Percentiles rank a stretch among this genome's conserved stretches.
These are phyloP conservation scores for Spodoptera littoralis DNA, from an alignment of 2,888 invertebrate genomes.

Conservation along the genomic window DNA sequence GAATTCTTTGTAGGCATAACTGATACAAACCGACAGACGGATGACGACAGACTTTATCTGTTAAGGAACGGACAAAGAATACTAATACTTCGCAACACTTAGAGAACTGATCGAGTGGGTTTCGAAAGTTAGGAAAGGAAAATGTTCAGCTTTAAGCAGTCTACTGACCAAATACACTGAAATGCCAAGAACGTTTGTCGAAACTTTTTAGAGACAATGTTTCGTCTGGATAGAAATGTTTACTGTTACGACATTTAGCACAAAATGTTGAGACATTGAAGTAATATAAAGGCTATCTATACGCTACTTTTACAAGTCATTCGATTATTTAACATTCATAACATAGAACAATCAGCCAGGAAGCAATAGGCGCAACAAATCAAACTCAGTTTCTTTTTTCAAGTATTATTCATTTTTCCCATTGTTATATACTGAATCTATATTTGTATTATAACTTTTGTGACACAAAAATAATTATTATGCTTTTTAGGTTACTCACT, in stretches of 20 bases:
- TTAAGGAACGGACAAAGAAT: constrained; percentile 52
- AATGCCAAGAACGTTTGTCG: background rate
- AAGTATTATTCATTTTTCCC: no score
- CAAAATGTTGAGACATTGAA: background rate
- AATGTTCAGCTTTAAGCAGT: constrained; percentile 10
- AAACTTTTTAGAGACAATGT: background rate
- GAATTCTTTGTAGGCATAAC: constrained; percentile 45
- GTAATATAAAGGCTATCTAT: no score
- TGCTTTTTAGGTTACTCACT: no score
- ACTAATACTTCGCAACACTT: constrained; percentile 47
- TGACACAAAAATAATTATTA: no score
- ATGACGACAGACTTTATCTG: constrained; percentile 59
- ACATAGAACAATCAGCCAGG: background rate
- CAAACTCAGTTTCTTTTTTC: no score
- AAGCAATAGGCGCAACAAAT: no score
- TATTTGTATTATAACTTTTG: no score
- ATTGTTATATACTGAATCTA: no score
- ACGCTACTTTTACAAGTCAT: no score
- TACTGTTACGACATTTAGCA: background rate
- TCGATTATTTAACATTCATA: background rate
- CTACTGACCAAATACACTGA: constrained; percentile 4
- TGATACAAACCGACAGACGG: constrained; percentile 46
- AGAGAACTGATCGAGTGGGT: constrained; percentile 7
- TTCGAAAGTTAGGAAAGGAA: constrained; percentile 12
- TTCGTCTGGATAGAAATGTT: background rate